These are phyloP conservation scores for Drosophila rubida DNA, from an alignment of 2,888 invertebrate species.

Conservation along the genomic window DNA sequence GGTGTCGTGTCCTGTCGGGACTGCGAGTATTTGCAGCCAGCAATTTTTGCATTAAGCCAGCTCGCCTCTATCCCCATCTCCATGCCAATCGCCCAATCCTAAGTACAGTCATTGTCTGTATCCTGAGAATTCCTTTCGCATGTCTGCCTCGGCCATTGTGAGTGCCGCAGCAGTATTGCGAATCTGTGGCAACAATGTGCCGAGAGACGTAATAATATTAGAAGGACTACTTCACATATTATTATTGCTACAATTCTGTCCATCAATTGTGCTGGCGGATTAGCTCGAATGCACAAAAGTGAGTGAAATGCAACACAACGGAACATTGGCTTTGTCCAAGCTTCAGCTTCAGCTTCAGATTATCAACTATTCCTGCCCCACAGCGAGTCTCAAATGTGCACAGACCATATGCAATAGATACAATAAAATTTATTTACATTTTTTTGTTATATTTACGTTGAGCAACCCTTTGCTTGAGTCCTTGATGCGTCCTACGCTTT, in stretches of 20 bases:
- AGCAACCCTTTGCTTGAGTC: constrained; percentile 16
- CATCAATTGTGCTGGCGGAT: constrained; percentile 7
- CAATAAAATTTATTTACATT: constrained; percentile 14
- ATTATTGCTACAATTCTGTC: constrained; percentile 8
- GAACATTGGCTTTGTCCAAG: neutral
- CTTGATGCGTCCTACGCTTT: neutral
- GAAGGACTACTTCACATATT: constrained; percentile 3
- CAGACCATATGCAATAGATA: constrained; percentile 13
- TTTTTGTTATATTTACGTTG: constrained; percentile 45
- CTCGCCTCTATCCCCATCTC: constrained; percentile 31
- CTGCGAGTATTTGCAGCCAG: neutral
- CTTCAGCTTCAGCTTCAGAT: neutral
- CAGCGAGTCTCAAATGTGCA: constrained; percentile 47
- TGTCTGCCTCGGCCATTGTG: constrained; percentile 36
- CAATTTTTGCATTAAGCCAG: constrained; percentile 21
- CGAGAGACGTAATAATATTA: constrained; percentile 17
- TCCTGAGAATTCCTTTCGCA: neutral
- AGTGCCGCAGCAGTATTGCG: constrained; percentile 12
- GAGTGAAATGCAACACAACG: neutral
- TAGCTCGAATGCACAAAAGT: neutral
- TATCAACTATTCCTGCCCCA: constrained; percentile 2
- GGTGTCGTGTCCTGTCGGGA: constrained; percentile 16
- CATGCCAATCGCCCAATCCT: constrained; percentile 3
- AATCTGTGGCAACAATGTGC: no score
- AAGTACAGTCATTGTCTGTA: constrained; percentile 29